These are phyloP conservation scores for Anodontia alba DNA, from an alignment of 2,888 invertebrate genomes.

Conservation along the genomic window DNA sequence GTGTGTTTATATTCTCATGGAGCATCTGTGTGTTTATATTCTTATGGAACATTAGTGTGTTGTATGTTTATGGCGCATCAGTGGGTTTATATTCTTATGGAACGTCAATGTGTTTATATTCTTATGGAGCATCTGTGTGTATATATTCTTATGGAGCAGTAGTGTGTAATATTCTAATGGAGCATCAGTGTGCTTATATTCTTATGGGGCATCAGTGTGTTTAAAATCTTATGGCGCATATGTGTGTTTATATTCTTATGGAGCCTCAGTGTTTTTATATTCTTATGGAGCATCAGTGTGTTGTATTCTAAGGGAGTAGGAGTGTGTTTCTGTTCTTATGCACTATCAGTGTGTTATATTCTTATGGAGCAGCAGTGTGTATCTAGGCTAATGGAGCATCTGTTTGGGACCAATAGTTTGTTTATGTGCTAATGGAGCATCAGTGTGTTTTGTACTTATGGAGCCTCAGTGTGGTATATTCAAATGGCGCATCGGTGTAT, in stretches of 20 bases:
- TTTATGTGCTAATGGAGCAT: background rate
- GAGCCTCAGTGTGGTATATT: background rate
- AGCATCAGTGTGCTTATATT: background rate
- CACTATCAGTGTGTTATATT: background rate
- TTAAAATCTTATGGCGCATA: background rate
- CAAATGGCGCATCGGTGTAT: background rate
- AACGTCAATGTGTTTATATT: background rate
- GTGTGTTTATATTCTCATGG: no score
- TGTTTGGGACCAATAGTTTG: background rate
- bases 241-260: background rate
- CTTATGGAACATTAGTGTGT: background rate
- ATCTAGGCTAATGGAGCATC: background rate
- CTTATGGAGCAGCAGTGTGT: background rate
- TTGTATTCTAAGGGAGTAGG: background rate
- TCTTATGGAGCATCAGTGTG: background rate
- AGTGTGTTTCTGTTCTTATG: background rate
- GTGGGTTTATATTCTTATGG: background rate
- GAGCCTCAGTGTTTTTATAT: background rate
- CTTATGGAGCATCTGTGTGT: background rate
- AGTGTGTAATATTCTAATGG: background rate
- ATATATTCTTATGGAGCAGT: background rate
- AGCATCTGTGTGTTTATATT: no score
- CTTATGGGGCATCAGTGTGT: background rate
- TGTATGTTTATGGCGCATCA: background rate
- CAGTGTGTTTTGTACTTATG: background rate